These are phyloP conservation scores for Drosophila dunni DNA, from an alignment of 1,140 invertebrate species.

Conservation along the genomic window DNA sequence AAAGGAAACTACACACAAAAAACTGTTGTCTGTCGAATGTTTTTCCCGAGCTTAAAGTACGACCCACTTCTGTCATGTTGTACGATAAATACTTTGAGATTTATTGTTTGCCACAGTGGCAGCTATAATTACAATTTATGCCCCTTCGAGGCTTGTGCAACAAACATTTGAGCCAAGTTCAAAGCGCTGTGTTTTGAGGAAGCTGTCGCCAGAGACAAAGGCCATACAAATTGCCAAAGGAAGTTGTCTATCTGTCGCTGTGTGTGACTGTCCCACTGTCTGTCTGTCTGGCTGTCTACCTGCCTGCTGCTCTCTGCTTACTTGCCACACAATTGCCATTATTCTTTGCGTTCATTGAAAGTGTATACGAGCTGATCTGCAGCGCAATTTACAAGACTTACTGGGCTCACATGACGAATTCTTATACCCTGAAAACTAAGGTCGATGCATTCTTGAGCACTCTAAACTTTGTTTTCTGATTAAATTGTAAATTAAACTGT, in stretches of 20 bases:
- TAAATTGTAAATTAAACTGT: too few relatives aligned
- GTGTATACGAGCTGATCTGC: slow-evolving; percentile 42
- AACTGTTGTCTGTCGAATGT: slow-evolving; percentile 14
- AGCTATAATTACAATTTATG: slow-evolving; percentile 83
- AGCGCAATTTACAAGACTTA: not conserved
- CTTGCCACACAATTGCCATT: slow-evolving; percentile 73
- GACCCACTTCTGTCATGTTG: slow-evolving; percentile 82
- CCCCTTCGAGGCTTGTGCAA: slow-evolving; percentile 72
- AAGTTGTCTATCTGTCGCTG: slow-evolving; percentile 57
- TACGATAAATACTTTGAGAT: slow-evolving; percentile 78
- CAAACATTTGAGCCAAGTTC: slow-evolving; percentile 67
- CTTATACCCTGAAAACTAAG: slow-evolving; percentile 12
- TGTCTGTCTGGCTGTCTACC: slow-evolving; percentile 18
- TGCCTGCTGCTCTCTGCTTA: slow-evolving; percentile 20
- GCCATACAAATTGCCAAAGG: slow-evolving; percentile 70
- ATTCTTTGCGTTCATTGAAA: slow-evolving; percentile 70
- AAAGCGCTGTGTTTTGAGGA: slow-evolving; percentile 73
- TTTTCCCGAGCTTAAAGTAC: slow-evolving; percentile 34
- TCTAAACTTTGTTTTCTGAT: too few relatives aligned
- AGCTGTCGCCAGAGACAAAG: slow-evolving; percentile 79
- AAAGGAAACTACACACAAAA: not conserved
- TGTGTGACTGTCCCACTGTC: slow-evolving; percentile 11
- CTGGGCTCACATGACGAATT: not conserved
- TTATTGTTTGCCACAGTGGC: slow-evolving; percentile 77
- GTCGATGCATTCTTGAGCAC: not conserved